Evolutionary conservation across 2,113 vertebrate genomes (phyloP).

Genomic region (Syngnathoides biaculeatus): DNA sequence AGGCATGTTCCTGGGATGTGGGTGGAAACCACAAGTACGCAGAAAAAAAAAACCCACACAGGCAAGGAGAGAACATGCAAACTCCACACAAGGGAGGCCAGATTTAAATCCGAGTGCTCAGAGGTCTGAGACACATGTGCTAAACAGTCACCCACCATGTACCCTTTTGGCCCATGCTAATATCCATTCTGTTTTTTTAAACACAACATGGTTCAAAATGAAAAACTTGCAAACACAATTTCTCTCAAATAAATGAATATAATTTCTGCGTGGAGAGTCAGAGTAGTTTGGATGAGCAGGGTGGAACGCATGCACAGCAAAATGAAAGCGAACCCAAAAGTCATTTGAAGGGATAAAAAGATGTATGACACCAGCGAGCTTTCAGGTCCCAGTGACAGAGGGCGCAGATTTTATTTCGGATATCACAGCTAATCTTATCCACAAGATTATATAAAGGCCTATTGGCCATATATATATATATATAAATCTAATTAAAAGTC

Average conservation of each 20-base stretch:
- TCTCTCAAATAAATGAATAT: neutral
- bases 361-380: conserved; percentile 15
- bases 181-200: neutral
- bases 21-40: too few species aligned
- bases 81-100: too few species aligned
- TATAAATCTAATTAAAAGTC: conserved; percentile 25
- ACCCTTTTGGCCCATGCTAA: neutral
- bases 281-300: neutral
- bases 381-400: conserved; percentile 38
- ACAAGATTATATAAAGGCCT: neutral
- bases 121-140: too few species aligned
- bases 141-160: too few species aligned
- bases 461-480: neutral
- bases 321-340: neutral
- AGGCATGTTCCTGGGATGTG: too few species aligned
- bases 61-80: too few species aligned
- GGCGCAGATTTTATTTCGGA: conserved; percentile 10
- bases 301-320: neutral
- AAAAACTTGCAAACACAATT: neutral
- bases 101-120: too few species aligned
- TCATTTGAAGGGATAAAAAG: neutral
- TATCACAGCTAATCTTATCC: conserved; percentile 19
- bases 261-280: neutral
- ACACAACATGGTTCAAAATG: neutral
- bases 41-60: too few species aligned